Conservation (phyloP, 2,797 vertebrate species). For the Gallinago nigripennis region DNA sequence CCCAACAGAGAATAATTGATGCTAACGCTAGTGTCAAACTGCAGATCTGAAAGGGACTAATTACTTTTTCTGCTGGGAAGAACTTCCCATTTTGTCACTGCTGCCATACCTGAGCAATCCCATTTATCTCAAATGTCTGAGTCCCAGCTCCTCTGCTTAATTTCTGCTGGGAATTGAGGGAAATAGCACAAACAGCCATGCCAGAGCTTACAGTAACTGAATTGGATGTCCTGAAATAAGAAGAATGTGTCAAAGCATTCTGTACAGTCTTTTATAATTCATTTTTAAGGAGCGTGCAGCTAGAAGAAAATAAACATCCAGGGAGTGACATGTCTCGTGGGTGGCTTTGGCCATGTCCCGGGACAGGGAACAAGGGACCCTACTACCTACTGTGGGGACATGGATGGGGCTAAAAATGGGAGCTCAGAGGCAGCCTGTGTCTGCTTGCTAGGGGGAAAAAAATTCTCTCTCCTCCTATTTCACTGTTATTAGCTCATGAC, state of each 20-base stretch:
- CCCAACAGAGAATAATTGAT: slow-evolving; percentile 50
- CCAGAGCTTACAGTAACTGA: background rate
- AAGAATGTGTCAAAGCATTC: background rate
- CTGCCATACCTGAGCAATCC: background rate
- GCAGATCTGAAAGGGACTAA: slow-evolving; percentile 42
- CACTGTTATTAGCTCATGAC: background rate
- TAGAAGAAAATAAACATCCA: background rate
- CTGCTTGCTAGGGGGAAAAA: background rate
- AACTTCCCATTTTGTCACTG: slow-evolving; percentile 33
- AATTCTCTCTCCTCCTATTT: background rate
- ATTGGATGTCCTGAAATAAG: background rate
- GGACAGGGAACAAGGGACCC: background rate
- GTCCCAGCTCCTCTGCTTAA: background rate
- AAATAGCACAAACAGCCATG: background rate
- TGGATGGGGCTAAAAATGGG: background rate
- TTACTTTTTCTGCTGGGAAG: slow-evolving; percentile 39
- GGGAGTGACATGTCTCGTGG: background rate
- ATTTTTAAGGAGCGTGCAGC: background rate
- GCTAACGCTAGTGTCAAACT: slow-evolving; percentile 33
- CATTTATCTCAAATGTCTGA: slow-evolving; percentile 17
- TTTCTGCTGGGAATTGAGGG: slow-evolving; percentile 26
- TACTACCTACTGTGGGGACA: too few relatives aligned
- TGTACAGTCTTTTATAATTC: background rate
- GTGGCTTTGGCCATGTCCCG: background rate
- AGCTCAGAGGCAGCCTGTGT: background rate